A percentile compares a stretch with the other conserved stretches of the same genome.
Evolutionary conservation across 2,113 vertebrate species (phyloP).

Genomic region (Corvus moneduloides): DNA sequence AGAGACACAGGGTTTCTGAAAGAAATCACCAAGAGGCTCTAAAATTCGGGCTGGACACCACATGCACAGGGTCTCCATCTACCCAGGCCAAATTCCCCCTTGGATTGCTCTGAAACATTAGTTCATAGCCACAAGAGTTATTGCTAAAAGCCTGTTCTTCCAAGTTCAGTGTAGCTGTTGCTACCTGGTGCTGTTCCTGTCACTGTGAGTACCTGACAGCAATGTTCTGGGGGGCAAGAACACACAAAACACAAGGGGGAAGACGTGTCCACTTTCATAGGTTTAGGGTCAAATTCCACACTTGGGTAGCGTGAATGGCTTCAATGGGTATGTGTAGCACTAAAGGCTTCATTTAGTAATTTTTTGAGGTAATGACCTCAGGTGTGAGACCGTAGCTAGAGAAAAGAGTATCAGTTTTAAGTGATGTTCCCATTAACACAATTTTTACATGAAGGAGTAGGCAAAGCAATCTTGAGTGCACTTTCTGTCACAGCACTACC

Average conservation of each 20-base stretch:
- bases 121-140: neutral
- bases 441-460: neutral
- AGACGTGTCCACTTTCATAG: fast-evolving
- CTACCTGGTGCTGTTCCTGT: neutral
- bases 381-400: neutral
- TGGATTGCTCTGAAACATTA: neutral
- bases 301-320: neutral
- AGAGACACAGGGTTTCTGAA: neutral
- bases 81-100: neutral
- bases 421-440: neutral
- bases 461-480: neutral
- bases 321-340: neutral
- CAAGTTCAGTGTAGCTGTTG: neutral
- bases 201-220: neutral
- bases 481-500: neutral
- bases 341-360: neutral
- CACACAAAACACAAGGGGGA: neutral
- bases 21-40: neutral
- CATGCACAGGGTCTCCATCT: neutral
- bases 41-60: neutral
- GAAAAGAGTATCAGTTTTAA: neutral
- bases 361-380: neutral
- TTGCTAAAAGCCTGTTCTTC: neutral
- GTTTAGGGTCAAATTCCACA: neutral
- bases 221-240: neutral